Evolutionary conservation across 2,797 vertebrate genomes (phyloP), one percentile per base, ranked within the genome.

Genomic region (Margarornis squamiger): DNA sequence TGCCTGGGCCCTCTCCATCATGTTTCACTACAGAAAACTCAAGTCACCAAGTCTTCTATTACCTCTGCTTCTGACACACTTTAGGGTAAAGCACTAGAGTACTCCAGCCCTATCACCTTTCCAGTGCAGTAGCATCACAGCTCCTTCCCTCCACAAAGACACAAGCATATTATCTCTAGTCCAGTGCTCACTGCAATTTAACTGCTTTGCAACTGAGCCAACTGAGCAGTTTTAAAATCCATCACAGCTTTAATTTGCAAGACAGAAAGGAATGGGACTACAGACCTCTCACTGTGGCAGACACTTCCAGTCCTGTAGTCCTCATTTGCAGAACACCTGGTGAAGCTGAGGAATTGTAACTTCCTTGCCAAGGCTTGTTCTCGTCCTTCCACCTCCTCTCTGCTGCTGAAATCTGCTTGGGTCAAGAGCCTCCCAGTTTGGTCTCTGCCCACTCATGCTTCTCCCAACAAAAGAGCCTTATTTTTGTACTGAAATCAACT

Each of bases 401-500:
- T 2, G 5, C 93, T 90, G 72, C 43, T 88, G 73, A 62, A 83
- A 72, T 43, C 34, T 63, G 14, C 39, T 58, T 58, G 67, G 23
- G 36, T 70, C 71, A 48, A 48, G 55, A 80, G 54, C 45, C 17
- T 80, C 30, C 14, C 19, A 11, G 19, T 43, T 22, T 78, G 27
- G 23, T 36, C n/a, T 54, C 38, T 74, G 34, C 38, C 51, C 9
- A 15, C n/a, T 82, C 67, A 12, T 24, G 18, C 22, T 74, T 23
- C 29, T 26, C 39, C 39, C 85, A 78, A 81, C 3, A 75, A 48
- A 20, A 96, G 16, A 92, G 32, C 24, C 14, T 84, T 95, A 81
- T 88, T 95, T 95, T 93, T 93, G 30, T 90, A 90, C 61, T 51
- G 72, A 29, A 79, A 52, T 80, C 65, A 74, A 45, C 17, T 29